phyloP scores from a whole-genome alignment of 2,888 invertebrate species.

The Sminthurinus aureus region DNA sequence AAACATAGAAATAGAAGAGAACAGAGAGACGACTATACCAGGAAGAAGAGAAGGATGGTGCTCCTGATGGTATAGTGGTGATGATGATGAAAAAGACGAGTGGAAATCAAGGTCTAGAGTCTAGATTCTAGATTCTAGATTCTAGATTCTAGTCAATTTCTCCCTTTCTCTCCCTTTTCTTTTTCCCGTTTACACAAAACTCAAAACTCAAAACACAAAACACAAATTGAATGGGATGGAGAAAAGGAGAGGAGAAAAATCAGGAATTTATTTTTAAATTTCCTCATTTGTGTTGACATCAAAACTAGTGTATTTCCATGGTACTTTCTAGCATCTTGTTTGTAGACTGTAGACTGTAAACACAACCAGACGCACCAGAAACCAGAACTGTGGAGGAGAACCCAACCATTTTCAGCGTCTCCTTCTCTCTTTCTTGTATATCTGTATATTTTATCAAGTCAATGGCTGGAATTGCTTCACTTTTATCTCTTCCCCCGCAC shows the following conservation, averaged over 20 bases:
- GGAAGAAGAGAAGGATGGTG: neutral
- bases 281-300: neutral
- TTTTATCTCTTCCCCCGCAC: too few species aligned
- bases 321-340: too few species aligned
- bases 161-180: neutral
- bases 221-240: constrained; percentile 24
- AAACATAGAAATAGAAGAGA: neutral
- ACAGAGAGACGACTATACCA: neutral
- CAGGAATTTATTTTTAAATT: constrained; percentile 3
- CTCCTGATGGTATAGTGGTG: too few species aligned
- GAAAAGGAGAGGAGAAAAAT: neutral
- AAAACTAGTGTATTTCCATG: too few species aligned
- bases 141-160: neutral
- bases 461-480: too few species aligned
- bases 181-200: neutral
- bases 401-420: too few species aligned
- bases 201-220: too few species aligned
- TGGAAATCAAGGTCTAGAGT: neutral
- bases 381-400: too few species aligned
- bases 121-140: too few species aligned
- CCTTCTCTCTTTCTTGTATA: too few species aligned
- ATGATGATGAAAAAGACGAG: neutral
- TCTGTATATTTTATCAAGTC: too few species aligned
- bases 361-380: too few species aligned
- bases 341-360: neutral